Conservation (phyloP, 2,888 invertebrate genomes). For the Melieria omissa region DNA sequence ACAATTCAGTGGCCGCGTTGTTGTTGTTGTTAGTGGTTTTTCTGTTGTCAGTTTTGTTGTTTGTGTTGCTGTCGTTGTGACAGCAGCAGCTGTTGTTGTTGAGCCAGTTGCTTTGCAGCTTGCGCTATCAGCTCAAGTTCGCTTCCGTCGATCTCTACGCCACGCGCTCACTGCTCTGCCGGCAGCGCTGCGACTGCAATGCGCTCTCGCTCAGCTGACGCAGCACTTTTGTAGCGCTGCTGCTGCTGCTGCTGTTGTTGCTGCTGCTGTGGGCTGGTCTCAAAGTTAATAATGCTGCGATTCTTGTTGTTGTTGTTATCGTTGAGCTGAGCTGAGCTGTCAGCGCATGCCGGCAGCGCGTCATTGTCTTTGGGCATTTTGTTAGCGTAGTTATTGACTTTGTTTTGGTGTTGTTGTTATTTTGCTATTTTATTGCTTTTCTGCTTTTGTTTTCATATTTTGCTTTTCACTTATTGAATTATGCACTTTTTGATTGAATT, state of each 20-base stretch:
- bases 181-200: neutral
- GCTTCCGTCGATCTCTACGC: neutral
- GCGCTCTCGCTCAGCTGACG: neutral
- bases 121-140: neutral
- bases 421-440: conserved; percentile 5
- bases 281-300: neutral
- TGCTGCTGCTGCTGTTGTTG: conserved; percentile 17
- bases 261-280: conserved; percentile 5
- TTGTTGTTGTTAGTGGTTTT: neutral
- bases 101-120: neutral
- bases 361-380: conserved; percentile 21
- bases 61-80: neutral
- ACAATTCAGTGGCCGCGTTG: neutral
- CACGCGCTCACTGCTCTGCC: neutral
- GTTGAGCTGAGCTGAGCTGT: conserved; percentile 13
- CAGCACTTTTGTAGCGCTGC: conserved; percentile 2
- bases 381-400: neutral
- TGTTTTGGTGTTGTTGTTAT: neutral
- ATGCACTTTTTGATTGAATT: neutral
- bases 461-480: neutral
- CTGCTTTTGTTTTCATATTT: conserved; percentile 17
- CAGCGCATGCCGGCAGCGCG: neutral
- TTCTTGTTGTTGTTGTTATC: conserved; percentile 21
- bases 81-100: conserved; percentile 21
- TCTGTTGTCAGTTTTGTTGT: neutral